Percentiles rank a stretch among this genome's conserved stretches.
phyloP scores from a whole-genome alignment of 2,888 invertebrate species.

The Tiliacea aurago region DNA sequence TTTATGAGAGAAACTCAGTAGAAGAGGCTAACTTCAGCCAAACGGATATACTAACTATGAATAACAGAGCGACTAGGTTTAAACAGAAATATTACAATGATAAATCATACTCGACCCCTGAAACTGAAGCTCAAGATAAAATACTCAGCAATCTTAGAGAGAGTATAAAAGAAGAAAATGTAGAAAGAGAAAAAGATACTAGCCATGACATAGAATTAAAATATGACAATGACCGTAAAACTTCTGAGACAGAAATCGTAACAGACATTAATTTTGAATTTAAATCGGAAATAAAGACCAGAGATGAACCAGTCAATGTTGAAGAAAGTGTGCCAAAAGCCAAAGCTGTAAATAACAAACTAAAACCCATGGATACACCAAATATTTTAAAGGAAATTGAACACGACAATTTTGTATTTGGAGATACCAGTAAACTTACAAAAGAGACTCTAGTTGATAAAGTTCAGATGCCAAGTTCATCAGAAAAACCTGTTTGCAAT shows the following conservation, averaged over 20 bases:
- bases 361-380: not conserved
- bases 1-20: slow-evolving; percentile 83
- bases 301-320: not conserved
- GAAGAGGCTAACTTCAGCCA: slow-evolving; percentile 78
- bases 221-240: slow-evolving; percentile 27
- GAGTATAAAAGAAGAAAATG: slow-evolving; percentile 57
- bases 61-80: slow-evolving; percentile 81
- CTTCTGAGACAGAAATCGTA: slow-evolving; percentile 24
- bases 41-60: slow-evolving; percentile 82
- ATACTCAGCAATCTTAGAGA: slow-evolving; percentile 69
- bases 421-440: slow-evolving; percentile 22
- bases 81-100: slow-evolving; percentile 85
- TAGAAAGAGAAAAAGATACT: slow-evolving; percentile 34
- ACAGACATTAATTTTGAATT: slow-evolving; percentile 32
- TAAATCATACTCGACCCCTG: slow-evolving; percentile 79
- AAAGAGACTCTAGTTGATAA: slow-evolving; percentile 1
- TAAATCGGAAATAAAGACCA: slow-evolving; percentile 22
- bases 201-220: slow-evolving; percentile 49
- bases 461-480: not conserved
- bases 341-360: slow-evolving; percentile 11
- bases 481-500: slow-evolving; percentile 2
- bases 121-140: slow-evolving; percentile 78
- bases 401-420: slow-evolving; percentile 49
- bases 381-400: slow-evolving; percentile 9
- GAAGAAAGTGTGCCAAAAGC: slow-evolving; percentile 13